These are phyloP conservation scores for Dendrocopos noguchii DNA, from an alignment of 2,113 vertebrate species.

Conservation along the genomic window DNA sequence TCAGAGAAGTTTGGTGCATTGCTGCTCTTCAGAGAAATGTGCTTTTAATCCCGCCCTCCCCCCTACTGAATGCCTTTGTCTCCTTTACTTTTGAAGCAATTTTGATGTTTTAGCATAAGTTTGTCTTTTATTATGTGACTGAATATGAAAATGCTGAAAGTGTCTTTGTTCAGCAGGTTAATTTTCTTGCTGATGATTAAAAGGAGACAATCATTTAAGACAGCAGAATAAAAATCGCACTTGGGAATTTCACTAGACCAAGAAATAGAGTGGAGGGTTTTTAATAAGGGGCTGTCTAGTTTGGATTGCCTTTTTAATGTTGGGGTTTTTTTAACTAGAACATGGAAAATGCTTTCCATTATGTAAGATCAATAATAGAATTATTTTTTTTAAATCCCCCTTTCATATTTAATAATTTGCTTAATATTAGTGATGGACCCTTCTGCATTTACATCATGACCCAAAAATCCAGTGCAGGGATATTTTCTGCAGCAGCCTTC, in stretches of 20 bases:
- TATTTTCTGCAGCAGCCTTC: not conserved
- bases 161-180: constrained; percentile 52
- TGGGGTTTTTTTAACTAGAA: not conserved
- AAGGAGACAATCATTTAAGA: constrained; percentile 56
- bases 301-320: not conserved
- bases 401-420: not conserved
- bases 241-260: constrained; percentile 49
- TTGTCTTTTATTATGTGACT: constrained; percentile 33
- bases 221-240: constrained; percentile 40
- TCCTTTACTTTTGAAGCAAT: constrained; percentile 28
- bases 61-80: not conserved
- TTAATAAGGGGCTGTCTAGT: constrained; percentile 39
- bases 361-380: constrained; percentile 15
- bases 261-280: constrained; percentile 36
- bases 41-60: no score
- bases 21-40: not conserved
- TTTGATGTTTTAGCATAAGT: constrained; percentile 32
- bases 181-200: constrained; percentile 47
- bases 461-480: not conserved
- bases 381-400: not conserved
- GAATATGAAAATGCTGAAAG: constrained; percentile 45
- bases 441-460: not conserved
- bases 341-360: constrained; percentile 12
- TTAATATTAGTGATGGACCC: not conserved
- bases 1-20: not conserved